These are phyloP conservation scores for Orchestes rusci DNA, from an alignment of 2,888 invertebrate species.

Conservation along the genomic window DNA sequence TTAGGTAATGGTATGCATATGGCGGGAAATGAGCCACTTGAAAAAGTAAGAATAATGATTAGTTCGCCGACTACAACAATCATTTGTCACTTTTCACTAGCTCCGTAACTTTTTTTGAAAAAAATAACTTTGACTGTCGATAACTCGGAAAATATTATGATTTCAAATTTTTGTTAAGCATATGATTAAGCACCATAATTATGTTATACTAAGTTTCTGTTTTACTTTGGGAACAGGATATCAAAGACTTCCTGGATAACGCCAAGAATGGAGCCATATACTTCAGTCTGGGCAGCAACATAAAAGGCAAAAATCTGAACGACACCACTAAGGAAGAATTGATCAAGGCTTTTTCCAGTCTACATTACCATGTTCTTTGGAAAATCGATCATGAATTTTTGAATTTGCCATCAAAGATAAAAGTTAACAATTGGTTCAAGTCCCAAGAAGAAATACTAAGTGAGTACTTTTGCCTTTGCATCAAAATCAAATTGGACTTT, in stretches of 20 bases:
- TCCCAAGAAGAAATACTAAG: slow-evolving; percentile 37
- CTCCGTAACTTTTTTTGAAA: too few relatives aligned
- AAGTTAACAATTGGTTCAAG: slow-evolving; percentile 34
- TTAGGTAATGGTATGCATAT: slow-evolving; percentile 36
- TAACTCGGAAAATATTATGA: too few relatives aligned
- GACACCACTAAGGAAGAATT: slow-evolving; percentile 18
- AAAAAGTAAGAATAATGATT: not conserved
- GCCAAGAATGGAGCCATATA: slow-evolving; percentile 27
- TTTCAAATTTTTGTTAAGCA: too few relatives aligned
- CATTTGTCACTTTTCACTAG: too few relatives aligned
- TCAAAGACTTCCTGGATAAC: slow-evolving; percentile 24
- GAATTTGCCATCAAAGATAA: slow-evolving; percentile 34
- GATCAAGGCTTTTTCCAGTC: slow-evolving; percentile 18
- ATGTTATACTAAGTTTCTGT: too few relatives aligned
- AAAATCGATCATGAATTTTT: slow-evolving; percentile 34
- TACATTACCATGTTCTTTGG: slow-evolving; percentile 25
- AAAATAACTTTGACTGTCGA: too few relatives aligned
- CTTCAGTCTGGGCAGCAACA: slow-evolving; percentile 29
- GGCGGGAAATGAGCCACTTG: slow-evolving; percentile 20
- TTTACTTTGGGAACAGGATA: too few relatives aligned
- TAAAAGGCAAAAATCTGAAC: slow-evolving; percentile 21
- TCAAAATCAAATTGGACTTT: slow-evolving; percentile 7
- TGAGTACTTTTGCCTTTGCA: slow-evolving; percentile 22
- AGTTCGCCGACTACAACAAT: too few relatives aligned
- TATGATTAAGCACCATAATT: too few relatives aligned